These are phyloP conservation scores for Muntiacus muntjak DNA, from an alignment of 2,113 vertebrate genomes.

Conservation along the genomic window DNA sequence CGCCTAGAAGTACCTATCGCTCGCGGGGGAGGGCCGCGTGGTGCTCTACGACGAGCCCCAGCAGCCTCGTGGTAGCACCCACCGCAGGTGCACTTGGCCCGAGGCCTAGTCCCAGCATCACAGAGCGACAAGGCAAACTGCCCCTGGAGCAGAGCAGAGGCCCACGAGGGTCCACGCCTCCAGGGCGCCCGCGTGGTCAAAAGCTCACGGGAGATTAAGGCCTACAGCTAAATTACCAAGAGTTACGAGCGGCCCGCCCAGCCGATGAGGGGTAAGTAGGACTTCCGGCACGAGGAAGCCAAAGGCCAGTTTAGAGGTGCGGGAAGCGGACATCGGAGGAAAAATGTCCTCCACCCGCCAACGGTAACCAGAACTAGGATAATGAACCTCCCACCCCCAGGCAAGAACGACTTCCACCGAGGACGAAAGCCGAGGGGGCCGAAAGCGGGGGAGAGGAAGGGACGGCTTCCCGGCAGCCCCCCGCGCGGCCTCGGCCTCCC, in stretches of 20 bases:
- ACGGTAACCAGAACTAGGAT: constrained; percentile 23
- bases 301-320: background rate
- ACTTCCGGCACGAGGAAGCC: background rate
- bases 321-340: background rate
- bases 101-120: background rate
- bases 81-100: background rate
- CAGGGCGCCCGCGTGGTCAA: background rate
- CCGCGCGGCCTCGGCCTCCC: constrained; percentile 37
- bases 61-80: background rate
- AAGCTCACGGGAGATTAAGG: background rate
- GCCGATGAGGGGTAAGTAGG: background rate
- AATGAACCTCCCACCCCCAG: background rate
- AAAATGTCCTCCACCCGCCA: constrained; percentile 55
- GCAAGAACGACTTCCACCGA: background rate
- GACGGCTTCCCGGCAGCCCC: background rate
- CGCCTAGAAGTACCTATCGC: constrained; percentile 40
- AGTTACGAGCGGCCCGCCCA: background rate
- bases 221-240: background rate
- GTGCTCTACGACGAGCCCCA: background rate
- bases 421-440: background rate
- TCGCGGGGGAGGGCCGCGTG: constrained; percentile 30
- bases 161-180: background rate
- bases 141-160: background rate
- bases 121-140: background rate
- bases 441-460: background rate